Conservation (phyloP, 2,113 vertebrate species). For the Alligator sinensis region DNA sequence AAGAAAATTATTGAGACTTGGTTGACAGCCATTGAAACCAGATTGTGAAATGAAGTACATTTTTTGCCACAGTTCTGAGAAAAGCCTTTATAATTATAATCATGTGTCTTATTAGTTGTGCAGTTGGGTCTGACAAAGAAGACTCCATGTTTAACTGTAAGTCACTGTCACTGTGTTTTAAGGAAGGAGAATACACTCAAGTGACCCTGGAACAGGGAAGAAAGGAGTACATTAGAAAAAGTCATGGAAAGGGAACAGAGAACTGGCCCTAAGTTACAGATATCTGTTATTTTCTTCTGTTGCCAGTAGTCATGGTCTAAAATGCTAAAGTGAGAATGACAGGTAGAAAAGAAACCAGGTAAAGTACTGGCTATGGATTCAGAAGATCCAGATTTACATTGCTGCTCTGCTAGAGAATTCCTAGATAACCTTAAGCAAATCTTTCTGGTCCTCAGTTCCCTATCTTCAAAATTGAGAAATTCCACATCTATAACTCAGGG, state of each 20-base stretch:
- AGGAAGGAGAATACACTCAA: rapidly evolving
- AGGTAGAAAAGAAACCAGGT: not conserved
- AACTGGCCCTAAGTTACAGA: no score
- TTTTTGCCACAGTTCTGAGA: slow-evolving; percentile 2
- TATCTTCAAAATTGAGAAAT: not conserved
- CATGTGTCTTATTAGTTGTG: not conserved
- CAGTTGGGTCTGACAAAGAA: not conserved
- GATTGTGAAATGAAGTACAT: slow-evolving; percentile 19
- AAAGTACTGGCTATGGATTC: not conserved
- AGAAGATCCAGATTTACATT: not conserved
- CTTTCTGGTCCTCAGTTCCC: not conserved
- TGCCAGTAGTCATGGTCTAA: no score
- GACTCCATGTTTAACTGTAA: not conserved
- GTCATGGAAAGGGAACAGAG: not conserved
- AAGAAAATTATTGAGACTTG: slow-evolving; percentile 8
- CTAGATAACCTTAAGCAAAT: not conserved
- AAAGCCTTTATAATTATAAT: not conserved
- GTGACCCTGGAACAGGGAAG: not conserved
- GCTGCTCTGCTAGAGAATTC: not conserved
- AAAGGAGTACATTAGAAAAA: not conserved
- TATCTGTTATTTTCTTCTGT: no score
- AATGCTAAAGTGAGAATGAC: no score
- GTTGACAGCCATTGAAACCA: not conserved
- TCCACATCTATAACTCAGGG: not conserved
- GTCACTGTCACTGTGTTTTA: not conserved